phyloP scores from a whole-genome alignment of 92 coral and sea anemone species.

The Palythoa grandiflora region DNA sequence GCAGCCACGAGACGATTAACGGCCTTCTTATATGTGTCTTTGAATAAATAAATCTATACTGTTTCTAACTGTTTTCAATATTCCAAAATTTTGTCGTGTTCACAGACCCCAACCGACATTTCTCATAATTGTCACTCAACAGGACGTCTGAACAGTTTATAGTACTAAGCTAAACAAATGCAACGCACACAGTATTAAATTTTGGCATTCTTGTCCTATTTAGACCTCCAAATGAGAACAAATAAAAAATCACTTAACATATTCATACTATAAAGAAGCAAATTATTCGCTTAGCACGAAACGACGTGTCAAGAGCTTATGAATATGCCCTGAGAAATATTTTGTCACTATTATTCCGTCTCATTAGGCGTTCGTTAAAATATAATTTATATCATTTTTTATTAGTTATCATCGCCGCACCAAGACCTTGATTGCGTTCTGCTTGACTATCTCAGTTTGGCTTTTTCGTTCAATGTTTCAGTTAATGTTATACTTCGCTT shows the following conservation, averaged over 20 bases:
- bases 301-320: background rate
- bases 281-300: background rate
- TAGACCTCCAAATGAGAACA: background rate
- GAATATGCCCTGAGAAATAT: background rate
- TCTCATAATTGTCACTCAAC: slow-evolving; percentile 1
- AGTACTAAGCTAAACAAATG: slow-evolving; percentile 5
- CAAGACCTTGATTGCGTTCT: background rate
- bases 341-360: no score
- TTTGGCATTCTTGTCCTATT: slow-evolving; percentile 10
- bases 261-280: background rate
- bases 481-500: background rate
- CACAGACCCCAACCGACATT: slow-evolving; percentile 12
- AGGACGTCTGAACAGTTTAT: background rate
- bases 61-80: background rate
- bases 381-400: slow-evolving; percentile 7
- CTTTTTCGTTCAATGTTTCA: background rate
- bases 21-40: background rate
- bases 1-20: background rate
- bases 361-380: background rate
- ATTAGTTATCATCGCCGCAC: slow-evolving; percentile 9
- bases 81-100: background rate
- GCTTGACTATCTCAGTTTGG: background rate
- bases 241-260: background rate
- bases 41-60: background rate
- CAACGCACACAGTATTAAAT: background rate